Evolutionary conservation across 2,797 vertebrate species (phyloP), one percentile per base, ranked within the genome.

Genomic region (Eulemur albifrons): DNA sequence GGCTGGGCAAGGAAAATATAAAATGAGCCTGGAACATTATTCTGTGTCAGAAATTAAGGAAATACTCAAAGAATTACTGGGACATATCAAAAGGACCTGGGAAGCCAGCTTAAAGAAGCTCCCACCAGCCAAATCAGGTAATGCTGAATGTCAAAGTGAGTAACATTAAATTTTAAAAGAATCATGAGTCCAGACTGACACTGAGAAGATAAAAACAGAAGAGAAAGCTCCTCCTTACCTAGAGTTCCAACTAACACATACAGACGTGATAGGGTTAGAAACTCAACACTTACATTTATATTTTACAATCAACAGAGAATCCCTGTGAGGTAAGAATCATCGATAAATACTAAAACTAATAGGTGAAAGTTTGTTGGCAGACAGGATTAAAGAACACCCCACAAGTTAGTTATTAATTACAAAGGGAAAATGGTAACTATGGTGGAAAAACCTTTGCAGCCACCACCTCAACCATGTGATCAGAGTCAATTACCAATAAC

Each of bases 371-470:
- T 30, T 94, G 35, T 12, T 61, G 59, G 59, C 11, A 63, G 23
- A 25, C 15, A 90, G 70, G 27, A 73, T 82, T 92, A 81, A 54
- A 95, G 35, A 88, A 50, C n/a, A 12, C 38, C 10, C 13, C 63
- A 73, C 70, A 91, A 72, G 35, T 70, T n/a, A 67, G 2, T 40
- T 90, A 87, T 40, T 30, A 79, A 82, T 65, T 52, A 80, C 50
- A 88, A 80, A 93, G 21, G 40, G 48, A 94, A 96, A 96, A 92
- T 59, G 38, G 18, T 61, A 75, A 89, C 45, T 45, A 43, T 12
- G 23, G 8, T 59, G 25, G 50, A 57, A n/a, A 85, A 67, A 59
- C 21, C 15, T 83, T 25, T 92, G 18, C 4, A 75, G 63, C 63
- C 50, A 67, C 40, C 81, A 59, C n/a, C 57, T 67, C 73, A 73